Conservation (phyloP, 2,113 vertebrate genomes). For the Myotis yumanensis region DNA sequence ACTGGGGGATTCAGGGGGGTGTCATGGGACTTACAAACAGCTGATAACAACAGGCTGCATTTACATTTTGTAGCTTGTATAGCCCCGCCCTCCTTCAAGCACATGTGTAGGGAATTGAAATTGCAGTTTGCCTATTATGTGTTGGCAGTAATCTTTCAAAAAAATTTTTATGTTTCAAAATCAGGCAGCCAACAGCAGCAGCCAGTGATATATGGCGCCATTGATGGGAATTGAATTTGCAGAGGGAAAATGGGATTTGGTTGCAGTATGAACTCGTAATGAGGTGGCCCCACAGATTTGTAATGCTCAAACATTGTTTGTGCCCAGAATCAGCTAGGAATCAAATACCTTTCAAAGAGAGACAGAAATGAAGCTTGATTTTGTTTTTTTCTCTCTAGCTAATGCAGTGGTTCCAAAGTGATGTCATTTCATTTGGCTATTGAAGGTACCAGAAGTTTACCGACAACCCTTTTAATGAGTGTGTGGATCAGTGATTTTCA, state of each 20-base stretch:
- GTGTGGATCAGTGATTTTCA: neutral
- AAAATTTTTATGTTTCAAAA: slow-evolving; percentile 83
- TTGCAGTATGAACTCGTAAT: slow-evolving; percentile 88
- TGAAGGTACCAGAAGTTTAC: neutral
- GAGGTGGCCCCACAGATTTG: slow-evolving; percentile 89
- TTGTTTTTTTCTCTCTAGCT: neutral
- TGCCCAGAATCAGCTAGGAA: slow-evolving; percentile 50
- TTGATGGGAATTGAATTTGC: slow-evolving; percentile 89
- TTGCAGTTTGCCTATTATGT: slow-evolving; percentile 82
- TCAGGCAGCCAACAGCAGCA: slow-evolving; percentile 83
- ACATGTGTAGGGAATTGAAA: slow-evolving; percentile 82
- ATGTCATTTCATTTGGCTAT: neutral
- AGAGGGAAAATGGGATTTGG: slow-evolving; percentile 91
- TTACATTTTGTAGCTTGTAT: slow-evolving; percentile 80
- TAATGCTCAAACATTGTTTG: slow-evolving; percentile 87
- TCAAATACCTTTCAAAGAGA: slow-evolving; percentile 43
- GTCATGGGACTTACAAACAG: slow-evolving; percentile 76
- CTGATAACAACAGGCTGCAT: slow-evolving; percentile 79
- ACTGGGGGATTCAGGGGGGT: slow-evolving; percentile 75
- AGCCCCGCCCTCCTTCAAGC: slow-evolving; percentile 67
- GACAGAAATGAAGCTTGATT: neutral
- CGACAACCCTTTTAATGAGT: neutral
- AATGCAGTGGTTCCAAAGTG: neutral
- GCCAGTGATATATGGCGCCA: slow-evolving; percentile 85
- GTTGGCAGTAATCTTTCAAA: slow-evolving; percentile 84